phyloP scores from a whole-genome alignment of 2,888 invertebrate species.

The Eupithecia centaureata region DNA sequence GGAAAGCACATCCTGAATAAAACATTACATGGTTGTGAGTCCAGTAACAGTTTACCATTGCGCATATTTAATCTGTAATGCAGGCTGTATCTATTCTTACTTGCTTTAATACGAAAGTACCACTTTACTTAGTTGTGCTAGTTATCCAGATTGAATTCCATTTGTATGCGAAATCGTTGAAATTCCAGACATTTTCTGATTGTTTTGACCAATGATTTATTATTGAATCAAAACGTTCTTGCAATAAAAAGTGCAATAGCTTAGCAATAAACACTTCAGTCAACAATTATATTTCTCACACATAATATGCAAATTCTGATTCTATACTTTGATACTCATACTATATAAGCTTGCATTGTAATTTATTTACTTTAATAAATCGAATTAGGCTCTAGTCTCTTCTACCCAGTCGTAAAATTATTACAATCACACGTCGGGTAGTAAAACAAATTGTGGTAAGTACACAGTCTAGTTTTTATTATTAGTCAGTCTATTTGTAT shows the following conservation, averaged over 20 bases:
- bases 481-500: no score
- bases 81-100: conserved; percentile 42
- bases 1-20: conserved; percentile 43
- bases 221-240: background rate
- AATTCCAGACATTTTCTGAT: background rate
- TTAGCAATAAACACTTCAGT: background rate
- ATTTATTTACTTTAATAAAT: background rate
- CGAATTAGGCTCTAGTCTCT: background rate
- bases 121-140: background rate
- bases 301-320: no score
- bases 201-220: background rate
- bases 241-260: background rate
- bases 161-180: background rate
- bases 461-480: no score
- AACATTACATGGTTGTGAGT: conserved; percentile 48
- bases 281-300: no score
- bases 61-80: conserved; percentile 58
- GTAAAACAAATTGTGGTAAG: no score
- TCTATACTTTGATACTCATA: no score
- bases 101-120: conserved; percentile 40
- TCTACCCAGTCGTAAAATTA: background rate
- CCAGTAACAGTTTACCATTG: conserved; percentile 48
- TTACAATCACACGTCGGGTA: background rate
- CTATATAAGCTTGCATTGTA: no score
- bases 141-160: background rate